Evolutionary conservation across 2,113 vertebrate species (phyloP).

Genomic region (Turdus rufiventris): DNA sequence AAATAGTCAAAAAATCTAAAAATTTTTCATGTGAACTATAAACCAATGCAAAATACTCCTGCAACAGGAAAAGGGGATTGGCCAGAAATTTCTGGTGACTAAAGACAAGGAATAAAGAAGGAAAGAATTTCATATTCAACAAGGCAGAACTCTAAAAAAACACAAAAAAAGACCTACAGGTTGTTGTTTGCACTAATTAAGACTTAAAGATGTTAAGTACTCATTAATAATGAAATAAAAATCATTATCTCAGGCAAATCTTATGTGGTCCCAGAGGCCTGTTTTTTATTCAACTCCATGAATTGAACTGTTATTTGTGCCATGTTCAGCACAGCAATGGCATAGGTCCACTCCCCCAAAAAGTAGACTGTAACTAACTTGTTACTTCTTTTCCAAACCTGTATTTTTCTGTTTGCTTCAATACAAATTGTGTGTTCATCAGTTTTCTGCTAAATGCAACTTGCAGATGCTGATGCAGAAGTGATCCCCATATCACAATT

Average conservation of each 20-base stretch:
- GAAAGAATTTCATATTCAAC: not conserved
- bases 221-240: not conserved
- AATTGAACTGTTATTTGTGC: not conserved
- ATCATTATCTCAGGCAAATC: not conserved
- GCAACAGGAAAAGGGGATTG: not conserved
- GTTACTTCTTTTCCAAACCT: not conserved
- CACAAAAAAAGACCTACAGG: no score
- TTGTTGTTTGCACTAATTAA: not conserved
- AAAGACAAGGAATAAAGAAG: not conserved
- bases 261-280: not conserved
- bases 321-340: not conserved
- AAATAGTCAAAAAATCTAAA: not conserved
- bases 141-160: not conserved
- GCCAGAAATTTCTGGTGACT: not conserved
- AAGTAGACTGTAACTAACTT: not conserved
- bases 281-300: not conserved
- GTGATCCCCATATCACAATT: not conserved
- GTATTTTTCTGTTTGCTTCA: not conserved
- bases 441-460: not conserved
- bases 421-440: not conserved
- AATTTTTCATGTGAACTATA: not conserved
- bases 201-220: not conserved
- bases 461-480: not conserved
- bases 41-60: not conserved
- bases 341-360: not conserved